Base-by-base conservation (phyloP, 2,113 vertebrate genomes). In the Drymodes brunneopygia region DNA sequence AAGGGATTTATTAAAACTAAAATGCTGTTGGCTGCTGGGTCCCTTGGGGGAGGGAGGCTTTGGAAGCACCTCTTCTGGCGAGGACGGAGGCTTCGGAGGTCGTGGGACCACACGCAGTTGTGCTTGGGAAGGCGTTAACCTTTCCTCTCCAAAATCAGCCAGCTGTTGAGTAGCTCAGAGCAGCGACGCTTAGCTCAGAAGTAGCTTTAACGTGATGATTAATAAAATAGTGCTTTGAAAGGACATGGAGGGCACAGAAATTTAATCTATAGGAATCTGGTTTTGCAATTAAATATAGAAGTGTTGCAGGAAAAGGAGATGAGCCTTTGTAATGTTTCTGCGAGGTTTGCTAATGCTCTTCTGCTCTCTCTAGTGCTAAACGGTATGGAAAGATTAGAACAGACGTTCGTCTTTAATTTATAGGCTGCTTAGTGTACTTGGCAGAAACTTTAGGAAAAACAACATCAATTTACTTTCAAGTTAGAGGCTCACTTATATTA, bases 91-190 rank as follows among this genome's bases (percentile, higher is more conserved):
- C 50, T 58, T 22, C 4, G 11, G 92, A 81, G 90, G 90, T 36
- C 21, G 65, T 47, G 83, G 83, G 94, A 92, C 96, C 96, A 90
- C 95, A 61, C 86, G 29, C 88, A 56, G 70, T 12, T 42, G 85
- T 29, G 84, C 67, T 69, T n/a, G 64, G 88, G 90, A 90, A 91
- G 87, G 81, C 31, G 36, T 42, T 67, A 42, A 71, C 90, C 93
- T 95, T 54, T 66, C 84, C 53, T 72, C 81, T 6, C 22, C 24
- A 11, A 44, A 66, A 44, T 6, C 80, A 58, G 77, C 80, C 93
- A 67, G 91, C 69, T 92, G 93, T 4, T 17, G 88, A 86, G 72
- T 1, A 18, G 88, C 92, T 86, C 48, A 3, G 18, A 65, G 72
- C 54, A 36, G 90, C 19, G 3, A 29, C 22, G 7, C 84, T 77